Evolutionary conservation across 2,797 vertebrate genomes (phyloP).

Genomic region (Labroides dimidiatus): DNA sequence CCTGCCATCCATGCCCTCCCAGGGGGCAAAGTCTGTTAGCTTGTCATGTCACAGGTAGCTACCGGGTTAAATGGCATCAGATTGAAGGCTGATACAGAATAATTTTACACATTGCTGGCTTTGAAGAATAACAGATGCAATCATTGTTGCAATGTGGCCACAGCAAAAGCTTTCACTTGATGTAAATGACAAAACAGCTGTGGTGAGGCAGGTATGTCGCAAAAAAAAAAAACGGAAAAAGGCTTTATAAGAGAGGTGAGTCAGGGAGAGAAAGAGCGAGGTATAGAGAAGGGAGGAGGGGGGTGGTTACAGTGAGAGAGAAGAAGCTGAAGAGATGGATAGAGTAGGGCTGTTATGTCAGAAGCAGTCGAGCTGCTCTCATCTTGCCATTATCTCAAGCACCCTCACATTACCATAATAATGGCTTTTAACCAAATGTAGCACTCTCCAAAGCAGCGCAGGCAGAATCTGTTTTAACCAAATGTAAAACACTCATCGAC

Average conservation of each 20-base stretch:
- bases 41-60: conserved; percentile 57
- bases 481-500: conserved; percentile 81
- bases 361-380: conserved; percentile 83
- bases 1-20: conserved; percentile 34
- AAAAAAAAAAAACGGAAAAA: no score
- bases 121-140: conserved; percentile 21
- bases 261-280: conserved; percentile 56
- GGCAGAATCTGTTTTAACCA: conserved; percentile 79
- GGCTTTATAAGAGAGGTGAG: conserved; percentile 64
- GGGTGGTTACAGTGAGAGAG: conserved; percentile 56
- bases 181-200: conserved; percentile 63
- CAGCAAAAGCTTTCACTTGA: conserved; percentile 53
- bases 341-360: conserved; percentile 83
- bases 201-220: conserved; percentile 26
- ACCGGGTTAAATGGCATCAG: conserved; percentile 44
- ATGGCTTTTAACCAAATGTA: conserved; percentile 87
- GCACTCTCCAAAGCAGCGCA: conserved; percentile 79
- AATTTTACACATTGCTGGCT: conserved; percentile 36
- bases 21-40: conserved; percentile 35
- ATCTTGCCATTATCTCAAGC: conserved; percentile 86
- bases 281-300: conserved; percentile 27
- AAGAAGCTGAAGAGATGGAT: conserved; percentile 76
- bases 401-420: conserved; percentile 86
- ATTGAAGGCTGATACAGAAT: conserved; percentile 44
- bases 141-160: conserved; percentile 48